A percentile compares a stretch with the other conserved stretches of the same genome.
Conservation (phyloP, 2,888 invertebrate genomes). For the Drosophila mimica region DNA sequence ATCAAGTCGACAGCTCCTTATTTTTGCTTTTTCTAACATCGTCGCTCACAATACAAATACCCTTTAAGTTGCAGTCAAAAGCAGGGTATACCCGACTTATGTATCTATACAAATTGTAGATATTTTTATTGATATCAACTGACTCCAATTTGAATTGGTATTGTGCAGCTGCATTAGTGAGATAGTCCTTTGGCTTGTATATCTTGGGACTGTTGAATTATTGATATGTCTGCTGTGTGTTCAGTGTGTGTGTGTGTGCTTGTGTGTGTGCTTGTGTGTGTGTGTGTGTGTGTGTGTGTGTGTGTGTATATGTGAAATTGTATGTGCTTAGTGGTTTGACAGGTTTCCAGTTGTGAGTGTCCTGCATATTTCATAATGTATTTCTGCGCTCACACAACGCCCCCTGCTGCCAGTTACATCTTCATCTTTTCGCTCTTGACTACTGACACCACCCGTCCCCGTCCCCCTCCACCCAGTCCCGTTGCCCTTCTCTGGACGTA, state of each 20-base stretch:
- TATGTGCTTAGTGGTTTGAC: constrained; percentile 52
- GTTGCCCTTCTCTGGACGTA: constrained; percentile 1
- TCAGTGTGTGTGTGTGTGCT: constrained; percentile 6
- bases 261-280: background rate
- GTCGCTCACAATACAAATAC: constrained; percentile 16
- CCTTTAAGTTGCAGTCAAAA: background rate
- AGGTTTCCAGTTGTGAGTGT: constrained; percentile 55
- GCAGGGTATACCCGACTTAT: constrained; percentile 4
- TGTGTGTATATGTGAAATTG: constrained; percentile 3
- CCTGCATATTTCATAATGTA: constrained; percentile 61
- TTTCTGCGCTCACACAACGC: constrained; percentile 41
- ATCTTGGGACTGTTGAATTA: constrained; percentile 67
- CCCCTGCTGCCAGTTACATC: background rate
- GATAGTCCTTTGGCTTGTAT: constrained; percentile 32
- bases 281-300: constrained; percentile 7
- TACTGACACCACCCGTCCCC: constrained; percentile 16
- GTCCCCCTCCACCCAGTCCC: constrained; percentile 1
- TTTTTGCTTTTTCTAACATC: constrained; percentile 27
- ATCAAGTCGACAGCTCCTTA: constrained; percentile 60
- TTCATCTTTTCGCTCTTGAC: constrained; percentile 9
- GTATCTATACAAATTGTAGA: background rate
- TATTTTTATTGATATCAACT: constrained; percentile 1
- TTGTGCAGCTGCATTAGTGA: background rate
- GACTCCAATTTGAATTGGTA: constrained; percentile 4
- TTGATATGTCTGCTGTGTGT: constrained; percentile 59